Evolutionary conservation across 2,888 invertebrate species (phyloP), one percentile per base, ranked within the genome.

Genomic region (Selenia dentaria): DNA sequence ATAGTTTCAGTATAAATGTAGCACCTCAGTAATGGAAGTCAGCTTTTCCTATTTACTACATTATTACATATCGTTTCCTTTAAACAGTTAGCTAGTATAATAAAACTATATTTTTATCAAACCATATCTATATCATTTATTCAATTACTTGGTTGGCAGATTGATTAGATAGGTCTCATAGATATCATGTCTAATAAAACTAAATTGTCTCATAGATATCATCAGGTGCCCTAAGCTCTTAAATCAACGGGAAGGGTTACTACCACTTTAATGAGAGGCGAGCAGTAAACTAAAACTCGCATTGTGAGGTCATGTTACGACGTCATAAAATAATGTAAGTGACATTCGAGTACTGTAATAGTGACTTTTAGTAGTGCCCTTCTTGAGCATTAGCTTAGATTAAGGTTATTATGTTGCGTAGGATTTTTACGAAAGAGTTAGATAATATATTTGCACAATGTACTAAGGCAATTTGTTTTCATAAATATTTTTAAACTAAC

Each of bases 291-390:
- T 61, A 45, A 48, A 55, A 64, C 66, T 64, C 54, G 65, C 64
- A 66, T 65, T 60, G 67, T 64, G 65, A 53, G 58, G 59, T 50
- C 57, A 60, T 57, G 65, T 76, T 79, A 83, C 75, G 77, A 72
- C 70, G 46, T 74, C 79, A 75, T 85, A 83, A 83, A 85, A 68
- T 73, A 63, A 64, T 62, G 67, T 70, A 79, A 81, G 72, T 73
- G 82, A 78, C 80, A 68, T 62, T 55, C 59, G 63, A 76, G 71
- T 73, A 68, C 62, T 68, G 64, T 58, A 64, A 65, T 59, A 64
- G 65, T 78, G 83, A 83, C 83, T 73, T 85, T 84, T 80, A 83
- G 54, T 54, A 56, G 62, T 64, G 65, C 49, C 67, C 66, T 69
- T 72, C 67, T 63, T 36, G 32, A 31, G 34, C 64, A 62, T 57